Base-by-base conservation (phyloP, 1,140 invertebrate species). In the Belonocnema kinseyi region DNA sequence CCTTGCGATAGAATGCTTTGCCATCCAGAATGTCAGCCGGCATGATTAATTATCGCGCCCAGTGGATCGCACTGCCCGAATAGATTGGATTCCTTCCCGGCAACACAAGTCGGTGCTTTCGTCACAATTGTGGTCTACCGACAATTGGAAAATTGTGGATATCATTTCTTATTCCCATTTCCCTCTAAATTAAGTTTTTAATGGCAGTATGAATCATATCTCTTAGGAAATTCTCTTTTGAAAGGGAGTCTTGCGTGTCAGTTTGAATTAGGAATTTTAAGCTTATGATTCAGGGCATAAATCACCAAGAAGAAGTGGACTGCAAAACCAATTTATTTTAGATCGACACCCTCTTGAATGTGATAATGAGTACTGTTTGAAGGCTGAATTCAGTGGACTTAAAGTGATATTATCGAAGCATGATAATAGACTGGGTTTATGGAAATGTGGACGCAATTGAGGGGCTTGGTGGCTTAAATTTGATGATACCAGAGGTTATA, bases 1-100 rank as follows among this genome's bases (percentile, higher is more conserved):
- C 61, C 61, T 66, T n/a, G 33, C 33, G 61, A 66, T 66, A 66
- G 61, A 66, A 66, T 66, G 61, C 61, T 10, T 40, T 61, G 66
- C 53, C 54, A 74, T 74, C 81, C 75, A 80, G 77, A 71, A 82
- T 54, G 58, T 79, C 75, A 82, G 77, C 58, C 78, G 58, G 52
- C 56, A 74, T 80, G 82, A 81, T 83, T 81, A 83, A 83, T 83
- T 80, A 77, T 76, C 82, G 72, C 78, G 75, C 54, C 58, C 74
- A 75, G 17, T 51, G 75, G 77, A 82, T 78, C 75, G 77, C 66
- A 72, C 77, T 79, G 77, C 73, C 74, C 74, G 78, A 79, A 78
- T 77, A 77, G 73, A 77, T 81, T 83, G 82, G 82, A 83, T 81
- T 81, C 73, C 80, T 50, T 83, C 80, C 80, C 80, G 75, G 54